These are phyloP conservation scores for Harpagoxenus sublaevis DNA, from an alignment of 2,888 invertebrate species.

Conservation along the genomic window DNA sequence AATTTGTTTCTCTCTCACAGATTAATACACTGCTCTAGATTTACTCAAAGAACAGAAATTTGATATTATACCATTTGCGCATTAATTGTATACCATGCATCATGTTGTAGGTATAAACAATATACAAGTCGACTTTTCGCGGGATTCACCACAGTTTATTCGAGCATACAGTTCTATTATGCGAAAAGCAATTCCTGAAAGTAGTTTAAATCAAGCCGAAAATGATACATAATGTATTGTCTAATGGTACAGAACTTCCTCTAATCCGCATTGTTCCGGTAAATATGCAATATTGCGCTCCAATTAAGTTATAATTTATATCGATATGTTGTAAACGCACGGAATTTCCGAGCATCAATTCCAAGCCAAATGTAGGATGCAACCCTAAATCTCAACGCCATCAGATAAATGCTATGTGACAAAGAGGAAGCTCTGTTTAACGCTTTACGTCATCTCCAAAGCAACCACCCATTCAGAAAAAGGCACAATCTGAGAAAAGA, in stretches of 20 bases:
- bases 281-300: slow-evolving; percentile 10
- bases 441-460: not conserved
- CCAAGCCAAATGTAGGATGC: not conserved
- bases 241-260: slow-evolving; percentile 10
- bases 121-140: not conserved
- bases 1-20: not conserved
- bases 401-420: slow-evolving; percentile 3
- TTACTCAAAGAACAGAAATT: slow-evolving; percentile 1
- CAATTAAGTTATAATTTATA: slow-evolving; percentile 45
- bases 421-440: not conserved
- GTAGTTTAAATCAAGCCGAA: not conserved
- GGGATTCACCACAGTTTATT: not conserved
- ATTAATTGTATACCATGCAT: not conserved
- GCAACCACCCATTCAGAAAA: not conserved
- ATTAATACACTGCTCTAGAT: slow-evolving; percentile 4
- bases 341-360: slow-evolving; percentile 19
- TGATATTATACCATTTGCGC: slow-evolving; percentile 1
- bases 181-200: slow-evolving; percentile 6
- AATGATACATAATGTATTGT: slow-evolving; percentile 24
- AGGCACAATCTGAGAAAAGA: not conserved
- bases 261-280: slow-evolving; percentile 10
- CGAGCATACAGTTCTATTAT: slow-evolving; percentile 9
- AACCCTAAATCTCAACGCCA: not conserved
- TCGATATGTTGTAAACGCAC: slow-evolving; percentile 24
- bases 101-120: not conserved